Evolutionary conservation across 2,113 vertebrate species (phyloP).

Genomic region (Erythrocercus mccallii): DNA sequence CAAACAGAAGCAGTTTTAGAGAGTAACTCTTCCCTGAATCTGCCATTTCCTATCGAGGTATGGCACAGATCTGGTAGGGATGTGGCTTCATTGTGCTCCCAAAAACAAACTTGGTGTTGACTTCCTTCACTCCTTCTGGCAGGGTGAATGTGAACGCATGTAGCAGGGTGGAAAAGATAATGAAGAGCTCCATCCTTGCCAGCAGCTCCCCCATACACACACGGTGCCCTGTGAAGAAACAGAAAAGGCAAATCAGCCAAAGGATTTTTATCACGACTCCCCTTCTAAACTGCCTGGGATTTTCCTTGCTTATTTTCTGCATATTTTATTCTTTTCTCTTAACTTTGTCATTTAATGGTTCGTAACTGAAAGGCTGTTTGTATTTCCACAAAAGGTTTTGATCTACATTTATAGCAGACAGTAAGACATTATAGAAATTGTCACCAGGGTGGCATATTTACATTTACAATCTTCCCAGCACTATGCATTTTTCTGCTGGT

Average conservation of each 20-base stretch:
- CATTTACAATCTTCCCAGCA: neutral
- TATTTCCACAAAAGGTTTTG: neutral
- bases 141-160: slow-evolving; percentile 39
- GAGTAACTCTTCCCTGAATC: neutral
- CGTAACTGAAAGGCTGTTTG: neutral
- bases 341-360: neutral
- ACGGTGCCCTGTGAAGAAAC: slow-evolving; percentile 13
- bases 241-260: neutral
- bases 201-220: slow-evolving; percentile 55
- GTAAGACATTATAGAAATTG: neutral
- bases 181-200: slow-evolving; percentile 60
- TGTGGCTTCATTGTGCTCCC: slow-evolving; percentile 37
- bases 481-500: neutral
- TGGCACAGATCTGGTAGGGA: slow-evolving; percentile 50
- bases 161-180: slow-evolving; percentile 48
- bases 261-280: neutral
- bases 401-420: neutral
- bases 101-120: slow-evolving; percentile 3
- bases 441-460: neutral
- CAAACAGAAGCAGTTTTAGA: neutral
- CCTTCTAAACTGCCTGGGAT: neutral
- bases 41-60: neutral
- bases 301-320: neutral
- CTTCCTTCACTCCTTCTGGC: slow-evolving; percentile 19
- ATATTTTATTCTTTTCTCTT: neutral